Conservation (phyloP, 2,113 vertebrate species). For the Rhabdomys dilectus region DNA sequence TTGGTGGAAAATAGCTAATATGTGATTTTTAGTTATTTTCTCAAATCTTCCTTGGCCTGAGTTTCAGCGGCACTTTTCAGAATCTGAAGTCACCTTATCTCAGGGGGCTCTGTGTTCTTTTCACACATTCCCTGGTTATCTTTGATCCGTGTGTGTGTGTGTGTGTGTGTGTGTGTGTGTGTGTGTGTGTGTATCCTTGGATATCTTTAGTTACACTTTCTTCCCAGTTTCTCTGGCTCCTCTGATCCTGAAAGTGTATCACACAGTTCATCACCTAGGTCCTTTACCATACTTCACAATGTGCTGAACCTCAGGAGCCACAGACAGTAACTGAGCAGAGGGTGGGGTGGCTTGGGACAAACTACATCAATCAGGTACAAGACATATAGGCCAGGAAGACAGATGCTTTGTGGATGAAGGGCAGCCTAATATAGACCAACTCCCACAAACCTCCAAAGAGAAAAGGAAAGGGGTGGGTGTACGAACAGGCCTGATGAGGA, state of each 20-base stretch:
- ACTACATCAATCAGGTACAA: neutral
- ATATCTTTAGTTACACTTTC: neutral
- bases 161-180: neutral
- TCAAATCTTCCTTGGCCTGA: neutral
- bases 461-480: neutral
- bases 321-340: neutral
- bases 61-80: neutral
- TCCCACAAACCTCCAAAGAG: neutral
- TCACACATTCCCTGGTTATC: neutral
- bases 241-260: neutral
- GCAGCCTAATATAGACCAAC: neutral
- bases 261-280: too few species aligned
- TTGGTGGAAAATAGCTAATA: too few species aligned
- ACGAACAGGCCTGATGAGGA: neutral
- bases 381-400: neutral
- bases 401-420: neutral
- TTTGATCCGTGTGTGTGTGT: too few species aligned
- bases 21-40: neutral
- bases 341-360: neutral
- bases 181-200: neutral
- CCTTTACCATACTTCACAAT: too few species aligned
- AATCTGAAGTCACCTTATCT: neutral
- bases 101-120: neutral
- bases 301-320: neutral
- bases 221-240: neutral